Evolutionary conservation across 2,888 invertebrate genomes (phyloP), one percentile per base, ranked within the genome.

Genomic region (Trimorus sp.): DNA sequence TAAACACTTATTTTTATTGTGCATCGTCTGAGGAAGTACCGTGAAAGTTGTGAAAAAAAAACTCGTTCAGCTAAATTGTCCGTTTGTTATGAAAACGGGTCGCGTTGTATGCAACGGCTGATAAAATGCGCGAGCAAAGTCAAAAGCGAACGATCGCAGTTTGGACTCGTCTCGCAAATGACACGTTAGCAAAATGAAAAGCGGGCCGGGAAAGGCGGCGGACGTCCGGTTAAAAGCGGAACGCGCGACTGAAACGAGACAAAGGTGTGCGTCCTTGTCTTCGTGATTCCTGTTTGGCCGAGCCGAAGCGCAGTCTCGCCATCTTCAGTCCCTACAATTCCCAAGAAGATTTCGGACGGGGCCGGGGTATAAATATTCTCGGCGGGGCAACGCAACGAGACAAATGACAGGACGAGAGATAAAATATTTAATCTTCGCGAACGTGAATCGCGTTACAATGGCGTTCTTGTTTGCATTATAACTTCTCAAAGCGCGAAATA

Each of bases 331-430:
- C 79, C 81, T 81, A 79, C 85, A 84, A 86, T 86, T 85, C 85
- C 84, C 84, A 59, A 82, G 84, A 84, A 84, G 84, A 85, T 85
- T 85, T 83, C 83, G 87, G 87, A 90, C 90, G 90, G 90, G 90
- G 87, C 84, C 87, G 85, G 90, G 87, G 88, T 90, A 89, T 89
- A 90, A 90, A 89, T 88, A 90, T 89, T 87, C 85, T 84, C 85
- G 76, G 82, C 84, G 86, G 83, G 77, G 84, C 80, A 83, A 84
- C 81, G 84, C 81, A 83, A 77, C 75, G 82, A 80, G 76, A 76
- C 83, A 82, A 82, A 84, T 80, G 84, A 84, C 82, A 80, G 77
- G 76, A 69, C 68, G 75, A 75, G 58, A 84, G 82, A 78, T 82
- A 82, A 84, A 84, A 82, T 77, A 81, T 79, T 79, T 69, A 79